Evolutionary conservation across 2,113 vertebrate species (phyloP).

Genomic region (Ophiodon elongatus): DNA sequence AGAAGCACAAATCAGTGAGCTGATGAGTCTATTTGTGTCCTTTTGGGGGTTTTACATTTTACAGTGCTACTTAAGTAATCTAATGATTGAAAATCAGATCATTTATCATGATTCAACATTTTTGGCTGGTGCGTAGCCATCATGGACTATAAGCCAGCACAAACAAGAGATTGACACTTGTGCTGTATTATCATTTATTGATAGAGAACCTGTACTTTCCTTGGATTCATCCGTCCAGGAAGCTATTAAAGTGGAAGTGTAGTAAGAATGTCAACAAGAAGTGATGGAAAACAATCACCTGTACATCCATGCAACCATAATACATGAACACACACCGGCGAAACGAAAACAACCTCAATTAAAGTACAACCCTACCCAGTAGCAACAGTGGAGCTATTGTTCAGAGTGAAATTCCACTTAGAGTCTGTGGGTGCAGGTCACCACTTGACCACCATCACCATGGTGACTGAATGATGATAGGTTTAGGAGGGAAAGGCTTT

Average conservation of each 20-base stretch:
- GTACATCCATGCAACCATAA: neutral
- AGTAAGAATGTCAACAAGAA: slow-evolving; percentile 3
- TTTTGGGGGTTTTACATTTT: slow-evolving; percentile 21
- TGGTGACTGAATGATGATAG: slow-evolving; percentile 69
- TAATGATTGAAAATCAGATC: slow-evolving; percentile 17
- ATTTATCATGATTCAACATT: neutral
- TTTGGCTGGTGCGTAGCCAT: slow-evolving; percentile 3
- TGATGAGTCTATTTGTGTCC: slow-evolving; percentile 46
- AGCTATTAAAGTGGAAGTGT: neutral
- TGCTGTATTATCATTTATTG: neutral
- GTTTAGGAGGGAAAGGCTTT: slow-evolving; percentile 65
- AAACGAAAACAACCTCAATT: neutral
- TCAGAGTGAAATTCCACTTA: slow-evolving; percentile 69
- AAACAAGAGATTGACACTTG: slow-evolving; percentile 1
- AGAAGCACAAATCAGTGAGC: slow-evolving; percentile 39
- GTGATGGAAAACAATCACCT: neutral
- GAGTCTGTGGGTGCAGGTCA: slow-evolving; percentile 61
- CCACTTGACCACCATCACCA: slow-evolving; percentile 76
- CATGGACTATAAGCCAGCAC: neutral
- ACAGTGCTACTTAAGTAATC: slow-evolving; percentile 31
- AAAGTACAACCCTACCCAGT: slow-evolving; percentile 16
- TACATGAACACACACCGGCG: slow-evolving; percentile 21
- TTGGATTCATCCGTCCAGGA: neutral
- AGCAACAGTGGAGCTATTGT: slow-evolving; percentile 76
- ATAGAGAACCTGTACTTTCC: neutral